Base-by-base conservation (phyloP, 2,888 invertebrate genomes). In the Noctua janthina region DNA sequence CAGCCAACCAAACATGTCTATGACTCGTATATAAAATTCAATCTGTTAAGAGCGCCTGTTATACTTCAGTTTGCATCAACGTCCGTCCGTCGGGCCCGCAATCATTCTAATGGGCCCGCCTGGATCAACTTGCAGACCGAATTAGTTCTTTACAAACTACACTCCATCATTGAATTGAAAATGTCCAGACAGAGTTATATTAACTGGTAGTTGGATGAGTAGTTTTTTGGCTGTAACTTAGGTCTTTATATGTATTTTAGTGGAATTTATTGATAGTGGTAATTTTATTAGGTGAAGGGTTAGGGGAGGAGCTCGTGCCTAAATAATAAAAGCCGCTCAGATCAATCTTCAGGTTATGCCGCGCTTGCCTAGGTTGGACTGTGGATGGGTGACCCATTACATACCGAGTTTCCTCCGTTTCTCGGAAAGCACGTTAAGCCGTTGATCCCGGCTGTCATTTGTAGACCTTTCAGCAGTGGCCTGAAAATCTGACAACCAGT, bases 121-220 rank as follows among this genome's bases (percentile, higher is more conserved):
- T 90, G 92, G 93, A 94, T 95, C 93, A 93, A 92, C 91, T 94
- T 91, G 91, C 93, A 94, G 93, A 93, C 93, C 92, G 93, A 96
- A 96, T 96, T 96, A 95, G 95, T 95, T 95, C 94, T 95, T 95
- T 95, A 93, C 94, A 95, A 94, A 96, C 91, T 94, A 95, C 82
- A 87, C 93, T 93, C 93, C 93, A 95, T 95, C 94, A 94, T 94
- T 93, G 94, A 93, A 96, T 95, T 95, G 95, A 94, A 95, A 93
- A 93, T 93, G 93, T 92, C 93, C 95, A 94, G 95, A 94, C 95
- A 87, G 90, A 90, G 85, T 85, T 87, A 84, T 83, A 88, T 91
- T 89, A 88, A 85, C 86, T 88, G 88, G 84, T 90, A 89, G 86
- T 87, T 86, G 77, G 79, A 84, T 88, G 87, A 87, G 80, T 85